Evolutionary conservation across 2,888 invertebrate genomes (phyloP).

Genomic region (Heliothis peltigera): DNA sequence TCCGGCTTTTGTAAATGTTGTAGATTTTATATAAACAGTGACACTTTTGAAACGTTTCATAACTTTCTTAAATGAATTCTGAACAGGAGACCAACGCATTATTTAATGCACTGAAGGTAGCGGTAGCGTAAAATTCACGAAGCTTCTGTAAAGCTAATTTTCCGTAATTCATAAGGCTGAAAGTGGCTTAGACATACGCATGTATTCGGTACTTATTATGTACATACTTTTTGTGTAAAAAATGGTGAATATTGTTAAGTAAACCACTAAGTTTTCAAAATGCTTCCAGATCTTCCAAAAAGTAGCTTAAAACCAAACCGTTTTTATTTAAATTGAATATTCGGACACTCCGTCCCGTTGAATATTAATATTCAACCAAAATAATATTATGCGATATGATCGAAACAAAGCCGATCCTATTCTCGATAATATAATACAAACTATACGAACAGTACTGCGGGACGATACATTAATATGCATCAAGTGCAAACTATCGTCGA

Average conservation of each 20-base stretch:
- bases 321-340: not conserved
- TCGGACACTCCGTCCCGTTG: constrained; percentile 21
- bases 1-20: constrained; percentile 53
- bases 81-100: constrained; percentile 47
- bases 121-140: too few species aligned
- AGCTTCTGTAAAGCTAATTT: too few species aligned
- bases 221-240: not conserved
- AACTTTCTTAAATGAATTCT: not conserved
- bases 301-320: constrained; percentile 4
- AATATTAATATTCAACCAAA: constrained; percentile 51
- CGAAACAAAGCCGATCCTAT: constrained; percentile 46
- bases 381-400: constrained; percentile 44
- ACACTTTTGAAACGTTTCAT: constrained; percentile 62
- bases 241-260: not conserved
- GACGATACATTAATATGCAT: constrained; percentile 79
- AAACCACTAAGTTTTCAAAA: not conserved
- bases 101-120: too few species aligned
- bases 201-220: too few species aligned
- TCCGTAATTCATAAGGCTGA: not conserved
- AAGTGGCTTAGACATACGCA: too few species aligned
- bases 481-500: constrained; percentile 74
- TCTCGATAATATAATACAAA: constrained; percentile 56
- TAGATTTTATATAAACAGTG: constrained; percentile 65
- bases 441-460: constrained; percentile 56
- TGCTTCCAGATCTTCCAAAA: not conserved